phyloP scores from a whole-genome alignment of 2,888 invertebrate genomes.

The Tipula helvola region DNA sequence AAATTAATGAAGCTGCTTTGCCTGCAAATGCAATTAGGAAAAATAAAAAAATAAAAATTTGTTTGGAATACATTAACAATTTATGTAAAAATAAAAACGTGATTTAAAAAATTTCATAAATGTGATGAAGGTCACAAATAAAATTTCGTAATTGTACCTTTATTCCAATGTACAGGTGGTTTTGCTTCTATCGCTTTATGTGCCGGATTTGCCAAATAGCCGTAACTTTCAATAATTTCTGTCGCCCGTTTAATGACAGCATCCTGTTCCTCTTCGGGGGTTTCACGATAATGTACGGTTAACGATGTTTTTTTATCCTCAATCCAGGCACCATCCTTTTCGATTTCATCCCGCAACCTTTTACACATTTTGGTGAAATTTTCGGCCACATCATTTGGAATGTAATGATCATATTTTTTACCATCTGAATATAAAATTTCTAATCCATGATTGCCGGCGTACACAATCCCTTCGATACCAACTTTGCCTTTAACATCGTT shows the following conservation, averaged over 20 bases:
- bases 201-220: constrained; percentile 51
- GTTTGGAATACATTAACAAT: background rate
- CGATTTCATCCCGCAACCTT: constrained; percentile 51
- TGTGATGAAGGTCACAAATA: background rate
- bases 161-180: constrained; percentile 68
- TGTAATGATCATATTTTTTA: constrained; percentile 55
- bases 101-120: background rate
- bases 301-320: constrained; percentile 60
- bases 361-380: constrained; percentile 49
- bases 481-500: constrained; percentile 56
- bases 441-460: constrained; percentile 62
- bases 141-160: constrained; percentile 36
- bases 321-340: constrained; percentile 60
- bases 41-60: background rate
- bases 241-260: constrained; percentile 43
- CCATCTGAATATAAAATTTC: constrained; percentile 64
- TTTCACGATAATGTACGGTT: constrained; percentile 60
- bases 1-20: constrained; percentile 59
- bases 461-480: constrained; percentile 42
- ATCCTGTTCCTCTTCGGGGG: constrained; percentile 43
- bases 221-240: constrained; percentile 46
- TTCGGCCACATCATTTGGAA: constrained; percentile 50
- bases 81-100: background rate
- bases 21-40: constrained; percentile 20
- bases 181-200: constrained; percentile 64